phyloP scores from a whole-genome alignment of 35 echinoderm and acorn worm species.

The Strongylocentrotus purpuratus region DNA sequence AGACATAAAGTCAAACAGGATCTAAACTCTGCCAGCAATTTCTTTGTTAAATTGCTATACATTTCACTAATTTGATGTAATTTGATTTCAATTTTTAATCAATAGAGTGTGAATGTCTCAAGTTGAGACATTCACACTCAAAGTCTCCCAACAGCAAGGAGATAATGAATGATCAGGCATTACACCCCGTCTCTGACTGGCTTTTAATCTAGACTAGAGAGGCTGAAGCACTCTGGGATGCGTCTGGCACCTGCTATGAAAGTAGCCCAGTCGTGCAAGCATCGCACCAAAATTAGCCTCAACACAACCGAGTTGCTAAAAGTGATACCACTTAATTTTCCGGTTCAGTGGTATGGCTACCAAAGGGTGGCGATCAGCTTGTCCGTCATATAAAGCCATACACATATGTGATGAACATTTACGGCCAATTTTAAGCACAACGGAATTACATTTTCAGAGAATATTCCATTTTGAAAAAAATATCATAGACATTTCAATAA shows the following conservation, averaged over 20 bases:
- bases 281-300: neutral
- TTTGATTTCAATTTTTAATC: too few species aligned
- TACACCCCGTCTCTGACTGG: neutral
- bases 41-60: too few species aligned
- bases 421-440: too few species aligned
- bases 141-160: neutral
- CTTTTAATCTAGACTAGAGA: neutral
- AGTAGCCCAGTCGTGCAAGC: neutral
- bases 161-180: neutral
- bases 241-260: neutral
- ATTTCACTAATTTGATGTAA: too few species aligned
- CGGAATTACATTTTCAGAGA: too few species aligned
- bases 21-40: too few species aligned
- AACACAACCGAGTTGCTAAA: constrained; percentile 31
- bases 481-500: too few species aligned
- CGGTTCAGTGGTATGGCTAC: neutral
- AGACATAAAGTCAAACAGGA: too few species aligned
- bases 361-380: neutral
- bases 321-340: constrained; percentile 48
- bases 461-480: too few species aligned
- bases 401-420: too few species aligned
- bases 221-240: neutral
- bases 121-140: neutral
- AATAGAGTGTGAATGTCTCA: too few species aligned
- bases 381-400: neutral